phyloP scores from a whole-genome alignment of 2,797 vertebrate genomes.

The Manis javanica region DNA sequence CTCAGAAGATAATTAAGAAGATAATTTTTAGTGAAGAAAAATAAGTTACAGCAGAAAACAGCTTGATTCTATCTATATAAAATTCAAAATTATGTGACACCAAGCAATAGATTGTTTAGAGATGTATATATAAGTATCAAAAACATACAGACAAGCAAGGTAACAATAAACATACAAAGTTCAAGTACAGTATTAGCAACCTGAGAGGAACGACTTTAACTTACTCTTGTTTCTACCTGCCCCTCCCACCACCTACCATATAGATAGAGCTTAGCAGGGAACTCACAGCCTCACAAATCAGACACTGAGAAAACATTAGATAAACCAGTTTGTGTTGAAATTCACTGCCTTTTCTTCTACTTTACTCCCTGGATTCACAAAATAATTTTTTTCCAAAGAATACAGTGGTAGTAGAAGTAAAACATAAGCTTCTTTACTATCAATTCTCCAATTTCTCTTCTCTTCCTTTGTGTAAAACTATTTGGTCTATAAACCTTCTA shows the following conservation, averaged over 20 bases:
- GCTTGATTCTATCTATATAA: background rate
- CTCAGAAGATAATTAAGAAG: background rate
- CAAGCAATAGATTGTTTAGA: background rate
- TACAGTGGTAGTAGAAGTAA: background rate
- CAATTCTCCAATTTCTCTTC: background rate
- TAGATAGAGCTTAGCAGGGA: background rate
- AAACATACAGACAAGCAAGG: background rate
- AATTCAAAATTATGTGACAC: background rate
- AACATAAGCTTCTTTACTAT: background rate
- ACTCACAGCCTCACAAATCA: background rate
- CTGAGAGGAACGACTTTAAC: background rate
- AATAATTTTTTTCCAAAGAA: background rate
- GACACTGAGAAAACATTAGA: background rate
- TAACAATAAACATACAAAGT: background rate
- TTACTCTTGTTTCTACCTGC: background rate
- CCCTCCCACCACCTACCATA: background rate
- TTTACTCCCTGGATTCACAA: background rate
- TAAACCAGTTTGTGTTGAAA: background rate
- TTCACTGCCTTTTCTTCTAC: background rate
- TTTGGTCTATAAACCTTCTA: background rate
- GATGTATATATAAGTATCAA: background rate
- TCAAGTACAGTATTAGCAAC: background rate
- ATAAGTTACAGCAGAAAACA: background rate
- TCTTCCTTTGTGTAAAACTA: background rate
- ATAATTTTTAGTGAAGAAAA: background rate